Conservation (phyloP, 2,888 invertebrate species). For the Hypomecis atomaria region DNA sequence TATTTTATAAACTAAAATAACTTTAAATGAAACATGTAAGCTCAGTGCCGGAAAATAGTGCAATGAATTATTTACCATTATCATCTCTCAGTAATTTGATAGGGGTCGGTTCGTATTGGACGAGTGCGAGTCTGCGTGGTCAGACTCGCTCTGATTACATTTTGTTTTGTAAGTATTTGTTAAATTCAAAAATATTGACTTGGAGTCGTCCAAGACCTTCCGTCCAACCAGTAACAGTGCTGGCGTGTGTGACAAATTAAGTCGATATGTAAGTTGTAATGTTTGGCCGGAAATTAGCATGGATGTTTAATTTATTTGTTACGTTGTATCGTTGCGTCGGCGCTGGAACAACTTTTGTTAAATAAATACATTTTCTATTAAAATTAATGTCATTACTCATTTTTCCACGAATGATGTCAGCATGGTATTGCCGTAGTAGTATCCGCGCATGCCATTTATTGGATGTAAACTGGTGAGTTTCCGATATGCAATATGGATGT, state of each 20-base stretch:
- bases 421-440: slow-evolving; percentile 78
- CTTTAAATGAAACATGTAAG: slow-evolving; percentile 50
- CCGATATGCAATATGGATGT: slow-evolving; percentile 79
- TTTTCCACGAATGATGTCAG: slow-evolving; percentile 81
- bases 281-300: slow-evolving; percentile 80
- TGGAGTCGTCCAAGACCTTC: slow-evolving; percentile 53
- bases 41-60: slow-evolving; percentile 64
- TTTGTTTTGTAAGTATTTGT: slow-evolving; percentile 39
- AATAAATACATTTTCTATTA: slow-evolving; percentile 81
- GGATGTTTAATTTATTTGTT: slow-evolving; percentile 79
- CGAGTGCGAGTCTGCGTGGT: slow-evolving; percentile 41
- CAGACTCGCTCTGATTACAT: slow-evolving; percentile 38
- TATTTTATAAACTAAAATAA: slow-evolving; percentile 61
- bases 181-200: slow-evolving; percentile 46
- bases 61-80: slow-evolving; percentile 53
- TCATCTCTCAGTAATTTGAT: slow-evolving; percentile 51
- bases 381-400: slow-evolving; percentile 73
- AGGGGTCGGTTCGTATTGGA: slow-evolving; percentile 51
- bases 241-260: slow-evolving; percentile 70
- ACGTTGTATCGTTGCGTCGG: slow-evolving; percentile 79
- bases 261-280: slow-evolving; percentile 76
- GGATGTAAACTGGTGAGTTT: slow-evolving; percentile 81
- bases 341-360: slow-evolving; percentile 79
- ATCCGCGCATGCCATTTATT: slow-evolving; percentile 79
- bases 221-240: slow-evolving; percentile 57